A percentile compares a stretch with the other conserved stretches of the same genome.
These are phyloP conservation scores for Ptilonorhynchus violaceus DNA, from an alignment of 2,113 vertebrate genomes.

Conservation along the genomic window DNA sequence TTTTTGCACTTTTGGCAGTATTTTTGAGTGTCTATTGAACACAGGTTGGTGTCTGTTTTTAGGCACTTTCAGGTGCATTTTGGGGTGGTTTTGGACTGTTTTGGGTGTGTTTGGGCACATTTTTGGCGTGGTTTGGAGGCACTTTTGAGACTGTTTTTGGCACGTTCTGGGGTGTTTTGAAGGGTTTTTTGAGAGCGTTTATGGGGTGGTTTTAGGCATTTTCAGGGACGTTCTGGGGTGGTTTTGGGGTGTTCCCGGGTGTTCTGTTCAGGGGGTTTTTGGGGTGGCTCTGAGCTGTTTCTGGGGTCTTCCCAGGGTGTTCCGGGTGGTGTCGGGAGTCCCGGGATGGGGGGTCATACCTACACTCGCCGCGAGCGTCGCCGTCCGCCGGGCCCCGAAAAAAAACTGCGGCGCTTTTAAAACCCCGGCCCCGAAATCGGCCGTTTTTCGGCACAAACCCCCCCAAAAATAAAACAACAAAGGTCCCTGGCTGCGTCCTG, in stretches of 20 bases:
- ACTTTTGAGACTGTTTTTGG: accelerated
- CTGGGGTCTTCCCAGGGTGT: background rate
- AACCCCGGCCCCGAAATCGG: background rate
- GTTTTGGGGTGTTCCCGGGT: background rate
- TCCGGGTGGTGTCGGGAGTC: background rate
- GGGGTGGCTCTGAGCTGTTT: background rate
- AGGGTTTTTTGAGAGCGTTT: too few relatives aligned
- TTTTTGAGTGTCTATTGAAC: too few relatives aligned
- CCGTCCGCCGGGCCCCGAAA: background rate
- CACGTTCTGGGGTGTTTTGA: too few relatives aligned
- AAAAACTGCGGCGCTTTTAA: background rate
- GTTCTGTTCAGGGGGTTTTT: background rate
- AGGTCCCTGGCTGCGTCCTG: background rate
- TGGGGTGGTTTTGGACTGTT: background rate
- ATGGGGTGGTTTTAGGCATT: too few relatives aligned
- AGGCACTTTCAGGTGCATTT: accelerated
- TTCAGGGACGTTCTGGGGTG: background rate
- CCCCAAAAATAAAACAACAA: background rate
- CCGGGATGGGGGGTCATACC: background rate
- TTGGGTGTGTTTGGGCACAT: accelerated
- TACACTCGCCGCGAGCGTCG: background rate
- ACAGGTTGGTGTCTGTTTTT: accelerated
- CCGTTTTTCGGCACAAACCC: background rate
- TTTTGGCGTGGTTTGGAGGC: background rate
- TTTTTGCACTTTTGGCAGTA: too few relatives aligned